Conservation (phyloP, 2,797 vertebrate genomes). For the Galaxias olidus region DNA sequence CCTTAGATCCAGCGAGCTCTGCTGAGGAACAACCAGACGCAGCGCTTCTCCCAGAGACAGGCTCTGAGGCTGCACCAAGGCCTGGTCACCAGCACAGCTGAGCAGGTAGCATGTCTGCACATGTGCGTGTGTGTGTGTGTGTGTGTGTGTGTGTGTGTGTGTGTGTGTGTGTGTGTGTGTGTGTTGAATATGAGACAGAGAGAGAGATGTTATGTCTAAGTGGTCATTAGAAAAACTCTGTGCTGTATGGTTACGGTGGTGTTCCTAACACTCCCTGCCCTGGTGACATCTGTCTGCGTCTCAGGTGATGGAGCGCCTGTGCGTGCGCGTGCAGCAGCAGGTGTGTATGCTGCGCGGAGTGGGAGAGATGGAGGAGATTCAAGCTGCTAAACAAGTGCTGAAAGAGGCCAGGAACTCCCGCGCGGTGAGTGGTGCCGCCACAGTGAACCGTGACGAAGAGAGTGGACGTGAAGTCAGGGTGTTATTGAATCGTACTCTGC, state of each 20-base stretch:
- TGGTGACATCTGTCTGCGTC: slow-evolving; percentile 32
- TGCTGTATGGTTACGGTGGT: too few relatives aligned
- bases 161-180: slow-evolving; percentile 1
- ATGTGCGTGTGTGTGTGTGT: slow-evolving; percentile 3
- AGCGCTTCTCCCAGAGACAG: slow-evolving; percentile 89
- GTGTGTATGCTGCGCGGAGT: slow-evolving; percentile 83
- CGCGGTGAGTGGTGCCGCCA: slow-evolving; percentile 74
- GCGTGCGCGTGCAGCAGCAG: slow-evolving; percentile 87
- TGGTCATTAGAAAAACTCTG: too few relatives aligned
- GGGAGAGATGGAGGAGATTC: slow-evolving; percentile 84
- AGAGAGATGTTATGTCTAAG: too few relatives aligned
- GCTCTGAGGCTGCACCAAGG: slow-evolving; percentile 89
- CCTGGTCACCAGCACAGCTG: slow-evolving; percentile 89
- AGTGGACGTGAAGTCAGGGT: too few relatives aligned
- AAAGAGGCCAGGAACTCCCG: slow-evolving; percentile 89
- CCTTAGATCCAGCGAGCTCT: slow-evolving; percentile 88
- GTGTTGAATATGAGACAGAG: slow-evolving; percentile 62
- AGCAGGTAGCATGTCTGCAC: slow-evolving; percentile 78
- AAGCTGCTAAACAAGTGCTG: slow-evolving; percentile 86
- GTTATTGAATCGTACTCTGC: too few relatives aligned
- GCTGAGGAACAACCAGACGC: slow-evolving; percentile 91
- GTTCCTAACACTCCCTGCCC: too few relatives aligned
- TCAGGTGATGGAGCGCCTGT: slow-evolving; percentile 90
- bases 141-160: slow-evolving; percentile 11
- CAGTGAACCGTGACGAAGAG: too few relatives aligned